Base-by-base conservation (phyloP, 1,140 invertebrate species). In the Drosophila mojavensis region DNA sequence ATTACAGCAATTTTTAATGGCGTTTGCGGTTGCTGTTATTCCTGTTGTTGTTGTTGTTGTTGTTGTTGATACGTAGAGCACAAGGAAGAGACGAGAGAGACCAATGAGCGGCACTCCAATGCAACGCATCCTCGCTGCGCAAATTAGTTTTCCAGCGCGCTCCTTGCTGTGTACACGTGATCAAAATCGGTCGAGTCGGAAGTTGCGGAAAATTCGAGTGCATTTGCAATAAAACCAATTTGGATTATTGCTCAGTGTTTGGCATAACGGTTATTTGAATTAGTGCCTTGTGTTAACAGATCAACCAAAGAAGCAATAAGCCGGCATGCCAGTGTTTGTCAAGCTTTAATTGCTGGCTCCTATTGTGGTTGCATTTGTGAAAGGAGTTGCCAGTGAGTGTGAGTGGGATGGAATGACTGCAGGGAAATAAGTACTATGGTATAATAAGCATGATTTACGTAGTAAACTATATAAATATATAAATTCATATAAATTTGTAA, bases 171-270 rank as follows among this genome's bases (percentile, higher is more conserved):
- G 50, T n/a, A 26, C 50, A 51, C 6, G 51, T 7, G 39, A 58
- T 45, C 55, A 28, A 43, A 45, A 13, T 43, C 43, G 20, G 13
- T 13, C 13, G 5, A 11, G 9, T 54, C 4, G 7, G 11, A 51
- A 51, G n/a, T 36, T 33, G 30, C 17, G 6, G 28, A 36, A 54
- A 17, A 54, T 54, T 54, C 6, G n/a, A 36, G 15, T 36, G 15
- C 51, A 54, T 17, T 36, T 54, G 51, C 28, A 58, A 58, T 45
- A 45, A 58, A 58, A 58, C 39, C 55, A 58, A 58, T 58, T 58
- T 58, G 39, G 39, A 28, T 45, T 43, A 58, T 45, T 58, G 39
- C 55, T 15, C 13, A n/a, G 6, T 58, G 55, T 58, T 58, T 43
- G 55, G 39, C 39, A 58, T 58, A 58, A 45, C 9, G 39, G 20